phyloP scores from a whole-genome alignment of 2,113 vertebrate species.

The Steatornis caripensis region DNA sequence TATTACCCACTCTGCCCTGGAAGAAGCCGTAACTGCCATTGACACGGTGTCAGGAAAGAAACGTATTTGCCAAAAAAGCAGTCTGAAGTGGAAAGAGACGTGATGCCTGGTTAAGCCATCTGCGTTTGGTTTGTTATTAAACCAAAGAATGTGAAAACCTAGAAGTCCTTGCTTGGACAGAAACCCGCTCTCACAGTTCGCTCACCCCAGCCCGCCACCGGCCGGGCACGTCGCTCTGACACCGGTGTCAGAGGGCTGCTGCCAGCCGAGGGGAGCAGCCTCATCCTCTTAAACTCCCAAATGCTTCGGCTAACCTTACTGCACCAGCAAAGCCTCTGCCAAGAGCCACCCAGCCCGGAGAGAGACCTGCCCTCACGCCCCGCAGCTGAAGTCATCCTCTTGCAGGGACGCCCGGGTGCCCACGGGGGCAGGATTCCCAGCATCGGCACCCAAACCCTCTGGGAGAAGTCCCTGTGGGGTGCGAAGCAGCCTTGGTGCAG shows the following conservation, averaged over 20 bases:
- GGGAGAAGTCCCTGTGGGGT: not conserved
- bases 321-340: not conserved
- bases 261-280: not conserved
- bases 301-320: fast-evolving
- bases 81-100: not conserved
- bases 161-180: not conserved
- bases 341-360: not conserved
- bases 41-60: not conserved
- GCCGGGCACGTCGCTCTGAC: fast-evolving
- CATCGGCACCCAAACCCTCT: not conserved
- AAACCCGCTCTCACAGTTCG: not conserved
- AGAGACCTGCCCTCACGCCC: not conserved
- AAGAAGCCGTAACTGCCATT: fast-evolving
- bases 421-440: not conserved
- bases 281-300: not conserved
- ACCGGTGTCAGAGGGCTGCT: fast-evolving
- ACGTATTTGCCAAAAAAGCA: not conserved
- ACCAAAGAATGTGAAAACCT: slow-evolving; percentile 26
- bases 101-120: not conserved
- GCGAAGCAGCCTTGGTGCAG: not conserved
- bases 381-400: fast-evolving
- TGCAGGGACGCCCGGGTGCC: fast-evolving
- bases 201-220: not conserved
- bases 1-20: not conserved
- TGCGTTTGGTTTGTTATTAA: not conserved